Evolutionary conservation across 2,797 vertebrate genomes (phyloP), one percentile per base, ranked within the genome.

Genomic region (Sebastolobus altivelis): DNA sequence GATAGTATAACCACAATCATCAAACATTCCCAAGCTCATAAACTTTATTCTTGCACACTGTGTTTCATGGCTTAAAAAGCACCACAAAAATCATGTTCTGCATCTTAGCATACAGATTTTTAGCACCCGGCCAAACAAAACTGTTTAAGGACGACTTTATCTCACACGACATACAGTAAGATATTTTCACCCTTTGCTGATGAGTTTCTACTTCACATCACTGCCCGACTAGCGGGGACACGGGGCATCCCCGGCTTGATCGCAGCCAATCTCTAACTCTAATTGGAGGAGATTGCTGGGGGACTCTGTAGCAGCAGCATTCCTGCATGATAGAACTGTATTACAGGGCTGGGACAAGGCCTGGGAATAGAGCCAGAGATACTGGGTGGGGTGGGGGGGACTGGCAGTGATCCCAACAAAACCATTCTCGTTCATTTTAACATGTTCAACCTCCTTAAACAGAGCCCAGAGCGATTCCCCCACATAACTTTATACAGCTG

Each of bases 311-410:
- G 52, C 49, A 37, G 61, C 56, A 80, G 58, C 78, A 66, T 77
- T 72, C 68, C 71, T 80, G 52, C 63, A 40, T 65, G 62, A 79
- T 65, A 72, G 54, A 71, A 76, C 68, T 54, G 75, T 75, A 68
- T 80, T 59, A 63, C 46, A 60, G 63, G 14, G 27, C 58, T 33
- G 69, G 38, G 76, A 79, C 68, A 35, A 70, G 80, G 69, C 52
- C 74, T 54, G 70, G 74, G 85, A 81, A 46, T 2, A 11, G 8
- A 43, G 74, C 74, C 80, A 83, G 14, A 58, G 16, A 6, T 31
- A 68, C 27, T 35, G 68, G 80, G 62, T 55, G 68, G 68, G 58
- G 73, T 65, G 37, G 12, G 29, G 35, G 12, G 12, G 37, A 52
- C 9, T 79, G 77, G 77, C 59, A 55, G n/a, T 1, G n/a, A 49